Percentiles rank a stretch among this genome's conserved stretches.
These are phyloP conservation scores for Papilio elwesi DNA, from an alignment of 2,888 invertebrate species.

Conservation along the genomic window DNA sequence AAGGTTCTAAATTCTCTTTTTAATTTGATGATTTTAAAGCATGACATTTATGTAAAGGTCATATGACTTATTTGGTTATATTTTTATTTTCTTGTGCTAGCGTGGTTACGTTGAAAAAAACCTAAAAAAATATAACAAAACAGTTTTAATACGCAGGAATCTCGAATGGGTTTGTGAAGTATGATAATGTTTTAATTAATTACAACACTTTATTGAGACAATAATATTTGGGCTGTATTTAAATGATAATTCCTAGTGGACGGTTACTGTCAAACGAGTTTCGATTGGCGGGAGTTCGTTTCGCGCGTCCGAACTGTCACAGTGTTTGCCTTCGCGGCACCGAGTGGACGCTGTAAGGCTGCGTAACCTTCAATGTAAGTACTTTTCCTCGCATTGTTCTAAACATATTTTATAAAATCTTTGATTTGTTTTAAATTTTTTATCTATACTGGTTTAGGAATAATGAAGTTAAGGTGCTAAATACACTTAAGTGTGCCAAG, in stretches of 20 bases:
- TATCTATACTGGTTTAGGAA: neutral
- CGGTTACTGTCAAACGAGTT: slow-evolving; percentile 43
- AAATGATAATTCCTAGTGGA: slow-evolving; percentile 16
- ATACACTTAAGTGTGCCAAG: too few species aligned
- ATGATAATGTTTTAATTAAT: slow-evolving; percentile 22
- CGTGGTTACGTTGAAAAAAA: neutral
- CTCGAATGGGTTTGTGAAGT: neutral
- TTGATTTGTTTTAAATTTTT: neutral
- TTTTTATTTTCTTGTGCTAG: neutral
- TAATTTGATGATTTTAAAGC: too few species aligned
- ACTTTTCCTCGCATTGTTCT: slow-evolving; percentile 29
- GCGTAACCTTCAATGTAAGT: slow-evolving; percentile 42
- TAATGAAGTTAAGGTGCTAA: neutral
- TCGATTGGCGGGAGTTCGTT: slow-evolving; percentile 43
- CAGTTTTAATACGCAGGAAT: slow-evolving; percentile 1
- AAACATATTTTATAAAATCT: slow-evolving; percentile 11
- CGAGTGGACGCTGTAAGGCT: slow-evolving; percentile 44
- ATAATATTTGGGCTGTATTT: slow-evolving; percentile 28
- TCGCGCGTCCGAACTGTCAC: slow-evolving; percentile 45
- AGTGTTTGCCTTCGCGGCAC: slow-evolving; percentile 47
- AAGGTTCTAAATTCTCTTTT: too few species aligned
- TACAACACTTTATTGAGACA: neutral
- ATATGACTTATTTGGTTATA: too few species aligned
- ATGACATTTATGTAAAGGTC: too few species aligned
- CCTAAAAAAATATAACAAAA: slow-evolving; percentile 4